phyloP scores from a whole-genome alignment of 2,113 vertebrate species.

The Cyanistes caeruleus region DNA sequence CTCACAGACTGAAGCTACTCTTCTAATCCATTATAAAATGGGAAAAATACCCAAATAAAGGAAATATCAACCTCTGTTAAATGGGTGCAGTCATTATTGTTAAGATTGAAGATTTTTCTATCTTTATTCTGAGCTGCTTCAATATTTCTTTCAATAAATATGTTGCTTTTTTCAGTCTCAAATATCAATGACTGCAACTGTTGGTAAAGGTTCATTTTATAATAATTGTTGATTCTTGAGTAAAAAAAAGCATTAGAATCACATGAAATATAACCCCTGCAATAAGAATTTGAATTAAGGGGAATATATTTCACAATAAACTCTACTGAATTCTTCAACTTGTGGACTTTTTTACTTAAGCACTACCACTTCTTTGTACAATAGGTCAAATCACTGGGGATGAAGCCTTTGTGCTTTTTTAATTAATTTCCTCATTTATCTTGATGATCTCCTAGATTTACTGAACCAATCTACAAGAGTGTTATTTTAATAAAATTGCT shows the following conservation, averaged over 20 bases:
- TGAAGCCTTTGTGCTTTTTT: background rate
- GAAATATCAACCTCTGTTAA: background rate
- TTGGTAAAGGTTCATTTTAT: background rate
- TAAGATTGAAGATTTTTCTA: rapidly evolving
- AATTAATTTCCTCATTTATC: slow-evolving; percentile 64
- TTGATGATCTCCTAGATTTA: slow-evolving; percentile 51
- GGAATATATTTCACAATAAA: background rate
- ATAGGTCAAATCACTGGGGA: background rate
- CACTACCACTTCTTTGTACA: background rate
- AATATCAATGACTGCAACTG: background rate
- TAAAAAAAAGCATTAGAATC: background rate
- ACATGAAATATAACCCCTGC: background rate
- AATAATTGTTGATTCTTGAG: background rate
- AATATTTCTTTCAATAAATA: background rate
- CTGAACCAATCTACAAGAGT: slow-evolving; percentile 32
- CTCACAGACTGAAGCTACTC: background rate
- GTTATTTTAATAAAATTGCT: slow-evolving; percentile 52
- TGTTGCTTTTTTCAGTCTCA: background rate
- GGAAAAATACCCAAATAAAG: background rate
- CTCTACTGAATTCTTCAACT: background rate
- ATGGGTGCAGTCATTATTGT: background rate
- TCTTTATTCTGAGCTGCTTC: background rate
- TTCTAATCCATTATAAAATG: background rate
- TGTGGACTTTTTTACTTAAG: background rate
- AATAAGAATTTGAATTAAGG: background rate